phyloP scores from a whole-genome alignment of 2,888 invertebrate species.

The Micropterix aruncella region DNA sequence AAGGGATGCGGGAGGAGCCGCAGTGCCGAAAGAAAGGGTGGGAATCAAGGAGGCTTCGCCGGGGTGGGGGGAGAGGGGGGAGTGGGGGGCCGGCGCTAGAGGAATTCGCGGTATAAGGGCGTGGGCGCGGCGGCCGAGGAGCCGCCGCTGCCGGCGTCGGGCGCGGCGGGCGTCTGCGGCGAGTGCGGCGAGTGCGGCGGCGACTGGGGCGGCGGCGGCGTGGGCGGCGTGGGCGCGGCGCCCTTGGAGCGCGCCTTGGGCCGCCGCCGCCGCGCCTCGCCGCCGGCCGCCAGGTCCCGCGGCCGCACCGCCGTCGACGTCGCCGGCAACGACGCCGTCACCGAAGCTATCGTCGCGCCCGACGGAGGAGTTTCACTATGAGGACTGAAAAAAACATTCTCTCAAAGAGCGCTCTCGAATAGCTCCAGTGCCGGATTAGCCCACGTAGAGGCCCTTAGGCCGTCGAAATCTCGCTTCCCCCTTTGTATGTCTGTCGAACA shows the following conservation, averaged over 20 bases:
- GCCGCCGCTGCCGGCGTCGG: slow-evolving; percentile 2
- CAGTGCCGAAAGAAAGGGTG: too few relatives aligned
- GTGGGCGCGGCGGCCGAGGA: slow-evolving; percentile 9
- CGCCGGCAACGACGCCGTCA: slow-evolving; percentile 2
- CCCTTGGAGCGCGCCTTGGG: slow-evolving; percentile 44
- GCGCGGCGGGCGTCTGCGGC: slow-evolving; percentile 9
- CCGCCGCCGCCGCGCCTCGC: slow-evolving; percentile 30
- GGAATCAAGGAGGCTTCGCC: too few relatives aligned
- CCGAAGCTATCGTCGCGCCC: slow-evolving; percentile 3
- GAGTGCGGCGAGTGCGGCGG: too few relatives aligned
- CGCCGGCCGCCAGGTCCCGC: not conserved
- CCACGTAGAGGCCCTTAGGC: too few relatives aligned
- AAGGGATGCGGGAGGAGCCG: too few relatives aligned
- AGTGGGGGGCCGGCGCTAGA: not conserved
- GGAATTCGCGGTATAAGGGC: not conserved
- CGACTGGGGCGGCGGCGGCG: slow-evolving; percentile 34
- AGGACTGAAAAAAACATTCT: slow-evolving; percentile 9
- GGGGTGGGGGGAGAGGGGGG: too few relatives aligned
- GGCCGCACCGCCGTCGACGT: slow-evolving; percentile 9
- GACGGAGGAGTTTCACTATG: not conserved
- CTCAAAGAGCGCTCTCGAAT: too few relatives aligned
- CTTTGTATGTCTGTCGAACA: too few relatives aligned
- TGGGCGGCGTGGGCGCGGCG: slow-evolving; percentile 34
- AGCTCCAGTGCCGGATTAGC: too few relatives aligned
- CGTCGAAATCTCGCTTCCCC: too few relatives aligned